Evolutionary conservation across 2,888 invertebrate species (phyloP).

Genomic region (Callosobruchus maculatus): DNA sequence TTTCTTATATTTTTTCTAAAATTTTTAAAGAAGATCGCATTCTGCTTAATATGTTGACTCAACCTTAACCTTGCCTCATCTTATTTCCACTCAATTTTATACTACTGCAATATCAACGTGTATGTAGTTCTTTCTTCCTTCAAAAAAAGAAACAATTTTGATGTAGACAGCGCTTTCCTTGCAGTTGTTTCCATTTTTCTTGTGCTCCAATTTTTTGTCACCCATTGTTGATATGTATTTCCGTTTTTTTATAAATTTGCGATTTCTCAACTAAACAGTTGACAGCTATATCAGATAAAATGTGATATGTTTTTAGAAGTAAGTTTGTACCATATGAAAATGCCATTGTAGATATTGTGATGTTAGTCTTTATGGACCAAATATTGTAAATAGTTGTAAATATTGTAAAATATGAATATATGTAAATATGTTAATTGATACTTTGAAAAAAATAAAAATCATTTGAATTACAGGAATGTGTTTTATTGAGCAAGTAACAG

Average conservation of each 20-base stretch:
- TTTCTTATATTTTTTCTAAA: too few relatives aligned
- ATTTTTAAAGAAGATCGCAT: too few relatives aligned
- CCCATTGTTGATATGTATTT: neutral
- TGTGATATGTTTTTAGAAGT: constrained; percentile 12
- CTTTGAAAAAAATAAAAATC: constrained; percentile 17
- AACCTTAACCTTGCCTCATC: too few relatives aligned
- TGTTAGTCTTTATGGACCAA: constrained; percentile 32
- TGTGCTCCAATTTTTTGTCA: neutral
- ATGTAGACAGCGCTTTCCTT: neutral
- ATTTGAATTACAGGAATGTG: constrained; percentile 5
- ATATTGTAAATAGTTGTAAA: constrained; percentile 30
- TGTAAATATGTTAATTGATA: constrained; percentile 8
- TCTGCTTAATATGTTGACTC: too few relatives aligned
- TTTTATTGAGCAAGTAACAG: too few relatives aligned
- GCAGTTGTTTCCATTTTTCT: neutral
- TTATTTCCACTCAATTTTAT: too few relatives aligned
- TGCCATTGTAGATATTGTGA: constrained; percentile 25
- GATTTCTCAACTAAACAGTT: neutral
- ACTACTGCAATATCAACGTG: too few relatives aligned
- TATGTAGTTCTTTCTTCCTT: too few relatives aligned
- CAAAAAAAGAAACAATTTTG: too few relatives aligned
- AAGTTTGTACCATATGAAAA: too few relatives aligned
- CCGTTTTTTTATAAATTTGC: neutral
- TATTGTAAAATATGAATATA: constrained; percentile 29
- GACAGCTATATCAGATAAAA: constrained; percentile 2